A percentile compares a stretch with the other conserved stretches of the same genome.
Evolutionary conservation across 2,888 invertebrate genomes (phyloP).

Genomic region (Acanthosoma haemorrhoidale): DNA sequence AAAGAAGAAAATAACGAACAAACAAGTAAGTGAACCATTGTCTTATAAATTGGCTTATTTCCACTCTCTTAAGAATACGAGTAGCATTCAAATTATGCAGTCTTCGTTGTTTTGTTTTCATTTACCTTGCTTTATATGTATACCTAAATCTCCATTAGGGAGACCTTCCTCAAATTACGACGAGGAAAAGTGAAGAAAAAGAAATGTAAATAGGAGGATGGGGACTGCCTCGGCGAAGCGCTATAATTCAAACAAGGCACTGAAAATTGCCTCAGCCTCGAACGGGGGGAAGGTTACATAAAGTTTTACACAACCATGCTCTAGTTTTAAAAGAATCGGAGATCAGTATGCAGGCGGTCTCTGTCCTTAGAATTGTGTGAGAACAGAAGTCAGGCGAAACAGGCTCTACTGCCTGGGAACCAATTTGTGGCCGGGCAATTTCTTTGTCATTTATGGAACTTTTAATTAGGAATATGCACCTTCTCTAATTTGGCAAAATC

Average conservation of each 20-base stretch:
- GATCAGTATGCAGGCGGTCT: not conserved
- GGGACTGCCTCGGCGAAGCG: not conserved
- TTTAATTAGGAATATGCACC: too few relatives aligned
- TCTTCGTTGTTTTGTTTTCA: too few relatives aligned
- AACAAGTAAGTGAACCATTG: too few relatives aligned
- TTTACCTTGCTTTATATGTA: too few relatives aligned
- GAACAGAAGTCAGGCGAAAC: conserved; percentile 5
- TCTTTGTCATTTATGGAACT: too few relatives aligned
- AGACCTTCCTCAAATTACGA: not conserved
- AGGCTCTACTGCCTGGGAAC: not conserved
- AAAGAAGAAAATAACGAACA: too few relatives aligned
- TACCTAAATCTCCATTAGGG: not conserved
- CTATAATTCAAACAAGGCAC: conserved; percentile 1
- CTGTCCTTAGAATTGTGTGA: not conserved
- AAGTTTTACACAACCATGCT: conserved; percentile 8
- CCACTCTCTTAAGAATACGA: too few relatives aligned
- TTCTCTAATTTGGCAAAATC: too few relatives aligned
- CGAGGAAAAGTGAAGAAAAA: not conserved
- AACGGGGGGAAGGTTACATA: not conserved
- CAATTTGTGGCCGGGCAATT: too few relatives aligned
- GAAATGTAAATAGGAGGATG: not conserved
- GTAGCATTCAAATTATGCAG: too few relatives aligned
- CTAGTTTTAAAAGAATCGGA: not conserved
- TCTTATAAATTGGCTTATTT: too few relatives aligned
- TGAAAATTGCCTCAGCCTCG: not conserved